Percentiles rank a stretch among this genome's conserved stretches.
Evolutionary conservation across 1,140 invertebrate species (phyloP).

Genomic region (Atta cephalotes): DNA sequence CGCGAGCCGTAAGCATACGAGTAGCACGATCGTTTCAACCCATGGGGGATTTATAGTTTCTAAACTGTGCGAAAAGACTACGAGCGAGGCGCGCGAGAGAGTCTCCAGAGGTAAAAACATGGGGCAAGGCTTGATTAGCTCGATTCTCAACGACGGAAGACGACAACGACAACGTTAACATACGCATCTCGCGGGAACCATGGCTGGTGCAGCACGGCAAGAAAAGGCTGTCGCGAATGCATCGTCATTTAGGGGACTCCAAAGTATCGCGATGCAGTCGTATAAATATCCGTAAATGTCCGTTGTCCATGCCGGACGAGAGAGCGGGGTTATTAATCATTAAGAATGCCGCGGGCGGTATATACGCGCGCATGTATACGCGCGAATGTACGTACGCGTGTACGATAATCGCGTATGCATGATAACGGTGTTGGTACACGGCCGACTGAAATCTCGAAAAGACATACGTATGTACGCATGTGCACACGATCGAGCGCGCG

Average conservation of each 20-base stretch:
- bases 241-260: conserved; percentile 75
- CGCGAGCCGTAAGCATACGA: conserved; percentile 52
- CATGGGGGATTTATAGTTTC: conserved; percentile 69
- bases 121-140: conserved; percentile 66
- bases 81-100: conserved; percentile 12
- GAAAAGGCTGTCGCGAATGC: conserved; percentile 65
- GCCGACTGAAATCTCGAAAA: conserved; percentile 68
- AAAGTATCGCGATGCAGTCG: conserved; percentile 76
- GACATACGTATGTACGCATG: conserved; percentile 64
- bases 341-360: conserved; percentile 77
- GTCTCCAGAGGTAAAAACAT: conserved; percentile 42
- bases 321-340: conserved; percentile 83
- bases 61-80: conserved; percentile 44
- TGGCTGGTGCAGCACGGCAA: conserved; percentile 31
- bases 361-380: too few relatives aligned
- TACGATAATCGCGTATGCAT: conserved; percentile 49
- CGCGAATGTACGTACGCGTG: not conserved
- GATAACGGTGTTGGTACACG: conserved; percentile 80
- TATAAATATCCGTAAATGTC: conserved; percentile 84
- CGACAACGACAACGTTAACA: not conserved
- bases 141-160: conserved; percentile 51
- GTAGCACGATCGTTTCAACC: conserved; percentile 61
- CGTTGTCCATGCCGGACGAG: conserved; percentile 66
- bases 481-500: conserved; percentile 61
- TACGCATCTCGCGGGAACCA: not conserved